Evolutionary conservation across 1,140 invertebrate genomes (phyloP).

Genomic region (Anthonomus grandis): DNA sequence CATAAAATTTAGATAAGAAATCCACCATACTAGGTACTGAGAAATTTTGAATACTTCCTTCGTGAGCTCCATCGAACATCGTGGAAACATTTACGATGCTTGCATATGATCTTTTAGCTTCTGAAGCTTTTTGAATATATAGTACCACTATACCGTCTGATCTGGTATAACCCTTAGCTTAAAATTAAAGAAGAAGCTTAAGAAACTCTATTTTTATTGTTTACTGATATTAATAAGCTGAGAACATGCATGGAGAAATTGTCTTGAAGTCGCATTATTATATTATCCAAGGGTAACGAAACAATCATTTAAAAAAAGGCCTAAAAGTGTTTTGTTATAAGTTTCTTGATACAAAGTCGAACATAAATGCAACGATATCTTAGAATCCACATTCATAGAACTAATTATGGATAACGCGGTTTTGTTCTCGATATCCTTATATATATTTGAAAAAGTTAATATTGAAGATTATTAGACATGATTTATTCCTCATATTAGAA

Average conservation of each 20-base stretch:
- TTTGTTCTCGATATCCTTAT: too few species aligned
- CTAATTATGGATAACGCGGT: too few species aligned
- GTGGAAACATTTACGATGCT: slow-evolving; percentile 59
- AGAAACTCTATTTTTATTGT: neutral
- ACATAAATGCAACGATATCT: too few species aligned
- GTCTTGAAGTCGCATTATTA: too few species aligned
- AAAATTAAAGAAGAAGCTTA: slow-evolving; percentile 22
- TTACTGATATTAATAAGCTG: neutral
- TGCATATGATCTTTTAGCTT: slow-evolving; percentile 74
- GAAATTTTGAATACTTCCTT: slow-evolving; percentile 53
- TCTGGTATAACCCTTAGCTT: slow-evolving; percentile 72
- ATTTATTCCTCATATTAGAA: neutral
- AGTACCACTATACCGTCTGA: slow-evolving; percentile 77
- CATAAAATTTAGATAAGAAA: slow-evolving; percentile 59
- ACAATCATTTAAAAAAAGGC: too few species aligned
- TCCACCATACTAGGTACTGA: slow-evolving; percentile 52
- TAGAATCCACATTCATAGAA: too few species aligned
- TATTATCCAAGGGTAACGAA: too few species aligned
- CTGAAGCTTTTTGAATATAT: slow-evolving; percentile 76
- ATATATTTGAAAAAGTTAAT: too few species aligned
- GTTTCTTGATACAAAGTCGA: too few species aligned
- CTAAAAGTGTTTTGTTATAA: too few species aligned
- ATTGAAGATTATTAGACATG: neutral
- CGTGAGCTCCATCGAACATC: slow-evolving; percentile 63
- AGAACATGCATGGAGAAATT: too few species aligned